Evolutionary conservation across 2,888 invertebrate species (phyloP), one percentile per base, ranked within the genome.

Genomic region (Antheraea assamensis): DNA sequence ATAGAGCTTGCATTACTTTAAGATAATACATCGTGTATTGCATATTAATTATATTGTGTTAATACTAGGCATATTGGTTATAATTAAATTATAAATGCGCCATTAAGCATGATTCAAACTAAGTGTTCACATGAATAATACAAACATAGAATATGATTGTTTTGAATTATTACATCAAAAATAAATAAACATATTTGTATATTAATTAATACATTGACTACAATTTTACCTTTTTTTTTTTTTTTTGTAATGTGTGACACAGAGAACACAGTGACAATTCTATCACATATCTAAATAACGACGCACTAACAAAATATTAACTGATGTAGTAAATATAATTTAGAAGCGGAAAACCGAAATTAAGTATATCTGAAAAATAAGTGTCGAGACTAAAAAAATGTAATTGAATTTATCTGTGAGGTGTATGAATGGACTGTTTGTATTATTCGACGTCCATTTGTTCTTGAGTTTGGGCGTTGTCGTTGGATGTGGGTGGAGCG

Each of bases 401-500:
- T 58, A 58, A 68, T 68, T 68, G 2, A 68, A 68, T 68, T 31
- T 35, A 35, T n/a, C 10, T 35, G 74, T 74, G n/a, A n/a, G n/a
- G 72, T 76, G 4, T 71, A 66, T 72, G 70, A 52, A 64, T 77
- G 73, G n/a, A 75, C 74, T 73, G 75, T 74, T 74, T 75, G 70
- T 79, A 81, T 92, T 89, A 95, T 83, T 95, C 95, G 75, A 95
- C 93, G 83, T 95, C 95, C 95, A 95, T 95, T 75, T 92, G 90
- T 73, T 94, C 93, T 72, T 88, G 86, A 72, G 83, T 72, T 73
- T 78, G 83, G 64, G 78, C 78, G 66, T 78, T 76, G 35, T 83
- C 83, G 74, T 77, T 78, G 73, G 85, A 78, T 72, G 81, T 76
- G 70, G 76, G 71, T 58, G 80, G 76, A 70, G 81, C 76, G 71